Evolutionary conservation across 64 coral and sea anemone genomes (phyloP).

Genomic region (Platygyra sinensis): DNA sequence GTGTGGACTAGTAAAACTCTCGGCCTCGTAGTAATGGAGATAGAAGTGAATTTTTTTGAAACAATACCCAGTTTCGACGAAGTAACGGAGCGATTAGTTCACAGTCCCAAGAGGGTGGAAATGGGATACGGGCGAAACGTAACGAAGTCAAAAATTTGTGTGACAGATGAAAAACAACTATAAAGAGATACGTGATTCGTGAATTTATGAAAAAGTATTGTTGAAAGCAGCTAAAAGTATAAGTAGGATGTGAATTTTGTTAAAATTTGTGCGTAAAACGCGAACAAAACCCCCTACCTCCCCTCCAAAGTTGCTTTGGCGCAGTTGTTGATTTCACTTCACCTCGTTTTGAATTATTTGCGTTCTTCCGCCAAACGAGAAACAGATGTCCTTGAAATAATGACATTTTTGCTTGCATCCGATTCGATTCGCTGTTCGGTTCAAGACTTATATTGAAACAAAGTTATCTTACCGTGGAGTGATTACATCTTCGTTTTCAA

Average conservation of each 20-base stretch:
- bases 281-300: no score
- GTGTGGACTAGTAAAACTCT: background rate
- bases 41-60: background rate
- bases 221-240: no score
- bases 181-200: no score
- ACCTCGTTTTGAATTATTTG: background rate
- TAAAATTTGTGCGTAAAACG: no score
- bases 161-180: no score
- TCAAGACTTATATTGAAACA: background rate
- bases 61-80: background rate
- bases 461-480: constrained; percentile 2
- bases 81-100: no score
- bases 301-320: background rate
- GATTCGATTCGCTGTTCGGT: background rate
- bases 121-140: no score
- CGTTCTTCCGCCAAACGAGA: background rate
- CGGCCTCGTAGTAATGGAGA: background rate
- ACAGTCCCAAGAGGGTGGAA: no score
- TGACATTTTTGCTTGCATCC: background rate
- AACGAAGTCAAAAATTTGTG: no score
- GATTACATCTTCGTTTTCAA: background rate
- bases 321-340: background rate
- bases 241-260: no score
- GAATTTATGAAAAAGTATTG: no score
- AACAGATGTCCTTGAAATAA: background rate